These are phyloP conservation scores for Gouania willdenowi DNA, from an alignment of 2,797 vertebrate genomes.

Conservation along the genomic window DNA sequence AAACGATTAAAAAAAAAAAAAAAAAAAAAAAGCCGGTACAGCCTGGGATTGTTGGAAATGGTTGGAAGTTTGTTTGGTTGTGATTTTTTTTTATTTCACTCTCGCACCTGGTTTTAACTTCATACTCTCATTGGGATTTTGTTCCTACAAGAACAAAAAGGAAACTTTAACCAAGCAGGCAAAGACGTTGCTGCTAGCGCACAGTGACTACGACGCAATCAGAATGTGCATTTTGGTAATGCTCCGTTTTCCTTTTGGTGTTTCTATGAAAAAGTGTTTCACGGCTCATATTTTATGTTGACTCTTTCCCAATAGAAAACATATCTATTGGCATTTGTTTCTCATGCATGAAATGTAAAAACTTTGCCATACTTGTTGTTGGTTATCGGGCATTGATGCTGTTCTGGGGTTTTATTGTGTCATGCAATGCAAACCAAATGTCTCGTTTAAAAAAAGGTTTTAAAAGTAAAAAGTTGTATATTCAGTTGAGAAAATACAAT, in stretches of 20 bases:
- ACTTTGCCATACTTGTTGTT: constrained; percentile 85
- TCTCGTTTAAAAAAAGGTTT: constrained; percentile 71
- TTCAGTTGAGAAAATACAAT: constrained; percentile 40
- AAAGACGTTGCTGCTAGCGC: constrained; percentile 17
- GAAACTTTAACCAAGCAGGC: constrained; percentile 17
- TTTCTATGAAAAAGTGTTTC: constrained; percentile 74
- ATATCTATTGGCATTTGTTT: constrained; percentile 82
- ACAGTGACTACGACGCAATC: constrained; percentile 84
- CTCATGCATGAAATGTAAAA: constrained; percentile 88
- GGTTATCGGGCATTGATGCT: constrained; percentile 92
- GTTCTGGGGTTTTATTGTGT: constrained; percentile 82
- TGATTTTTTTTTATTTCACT: too few relatives aligned
- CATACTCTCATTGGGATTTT: too few relatives aligned
- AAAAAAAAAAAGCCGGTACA: constrained; percentile 47
- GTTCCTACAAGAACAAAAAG: too few relatives aligned
- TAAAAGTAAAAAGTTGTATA: constrained; percentile 60
- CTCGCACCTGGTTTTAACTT: too few relatives aligned
- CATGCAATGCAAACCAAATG: constrained; percentile 81
- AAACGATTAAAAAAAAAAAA: constrained; percentile 37
- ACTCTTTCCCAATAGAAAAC: constrained; percentile 73
- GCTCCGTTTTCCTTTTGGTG: constrained; percentile 65
- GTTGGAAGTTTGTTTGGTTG: too few relatives aligned
- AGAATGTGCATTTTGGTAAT: constrained; percentile 83
- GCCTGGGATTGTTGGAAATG: constrained; percentile 23
- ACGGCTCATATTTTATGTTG: constrained; percentile 76